Percentiles rank a stretch among this genome's conserved stretches.
phyloP scores from a whole-genome alignment of 2,888 invertebrate species.

The Halictus quadricinctus region DNA sequence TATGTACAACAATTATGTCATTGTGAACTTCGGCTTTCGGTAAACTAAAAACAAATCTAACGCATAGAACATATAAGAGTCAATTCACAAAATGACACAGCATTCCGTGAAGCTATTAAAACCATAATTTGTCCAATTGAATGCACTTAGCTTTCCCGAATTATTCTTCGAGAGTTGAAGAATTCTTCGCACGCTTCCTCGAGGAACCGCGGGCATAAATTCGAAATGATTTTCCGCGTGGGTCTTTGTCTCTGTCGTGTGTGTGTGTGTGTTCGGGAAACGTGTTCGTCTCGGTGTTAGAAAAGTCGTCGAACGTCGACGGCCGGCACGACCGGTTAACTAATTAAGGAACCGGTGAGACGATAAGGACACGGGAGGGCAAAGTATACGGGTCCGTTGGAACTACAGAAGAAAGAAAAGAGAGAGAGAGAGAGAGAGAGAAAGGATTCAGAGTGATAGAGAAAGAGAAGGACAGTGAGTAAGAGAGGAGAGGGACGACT shows the following conservation, averaged over 20 bases:
- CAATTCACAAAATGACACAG: background rate
- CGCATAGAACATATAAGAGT: background rate
- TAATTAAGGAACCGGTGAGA: constrained; percentile 48
- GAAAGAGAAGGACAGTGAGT: background rate
- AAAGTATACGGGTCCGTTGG: constrained; percentile 25
- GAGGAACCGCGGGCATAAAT: background rate
- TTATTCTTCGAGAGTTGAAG: no score
- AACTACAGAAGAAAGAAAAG: background rate
- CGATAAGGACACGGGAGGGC: constrained; percentile 36
- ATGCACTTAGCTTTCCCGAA: no score
- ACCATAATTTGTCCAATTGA: no score
- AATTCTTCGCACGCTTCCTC: background rate
- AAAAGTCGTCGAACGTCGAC: constrained; percentile 38
- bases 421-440: background rate
- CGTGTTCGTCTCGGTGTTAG: constrained; percentile 40
- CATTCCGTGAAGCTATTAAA: no score
- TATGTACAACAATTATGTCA: background rate
- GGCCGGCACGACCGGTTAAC: constrained; percentile 44
- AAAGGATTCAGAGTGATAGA: background rate
- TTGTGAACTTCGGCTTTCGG: background rate
- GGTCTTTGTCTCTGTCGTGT: constrained; percentile 25
- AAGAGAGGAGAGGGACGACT: background rate
- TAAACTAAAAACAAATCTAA: background rate
- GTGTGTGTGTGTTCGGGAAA: constrained; percentile 14
- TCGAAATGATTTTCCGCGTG: constrained; percentile 17